Evolutionary conservation across 2,888 invertebrate species (phyloP).

Genomic region (Clostera curtula): DNA sequence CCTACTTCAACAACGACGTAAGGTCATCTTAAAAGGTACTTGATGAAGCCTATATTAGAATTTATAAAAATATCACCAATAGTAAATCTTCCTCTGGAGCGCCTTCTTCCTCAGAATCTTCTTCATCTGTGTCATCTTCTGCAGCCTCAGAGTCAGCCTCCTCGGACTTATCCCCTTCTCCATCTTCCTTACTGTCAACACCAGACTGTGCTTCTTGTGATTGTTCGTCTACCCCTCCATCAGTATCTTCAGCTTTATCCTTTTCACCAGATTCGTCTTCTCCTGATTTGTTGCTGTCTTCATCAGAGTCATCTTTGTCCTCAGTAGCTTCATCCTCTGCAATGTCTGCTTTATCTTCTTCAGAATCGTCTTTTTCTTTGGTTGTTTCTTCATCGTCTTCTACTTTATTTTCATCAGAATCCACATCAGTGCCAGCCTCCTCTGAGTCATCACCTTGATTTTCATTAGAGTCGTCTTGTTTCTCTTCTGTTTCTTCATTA

Average conservation of each 20-base stretch:
- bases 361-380: constrained; percentile 29
- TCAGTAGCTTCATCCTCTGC: constrained; percentile 39
- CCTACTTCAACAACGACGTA: too few relatives aligned
- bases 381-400: constrained; percentile 24
- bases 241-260: constrained; percentile 29
- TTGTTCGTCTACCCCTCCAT: constrained; percentile 25
- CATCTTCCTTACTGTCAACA: constrained; percentile 20
- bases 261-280: constrained; percentile 31
- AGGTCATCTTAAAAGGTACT: too few relatives aligned
- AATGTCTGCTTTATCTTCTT: constrained; percentile 50
- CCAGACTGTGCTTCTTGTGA: constrained; percentile 23
- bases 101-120: constrained; percentile 43
- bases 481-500: constrained; percentile 31
- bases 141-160: constrained; percentile 28
- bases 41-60: too few relatives aligned
- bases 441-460: constrained; percentile 32
- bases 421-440: constrained; percentile 49
- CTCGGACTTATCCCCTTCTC: constrained; percentile 28
- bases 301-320: constrained; percentile 41
- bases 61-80: constrained; percentile 52
- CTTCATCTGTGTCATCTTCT: constrained; percentile 30
- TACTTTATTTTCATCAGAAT: constrained; percentile 35
- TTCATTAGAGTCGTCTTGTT: constrained; percentile 33
- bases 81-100: constrained; percentile 79
- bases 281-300: constrained; percentile 30